A percentile compares a stretch with the other conserved stretches of the same genome.
Evolutionary conservation across 2,888 invertebrate genomes (phyloP).

Genomic region (Clunio marinus): DNA sequence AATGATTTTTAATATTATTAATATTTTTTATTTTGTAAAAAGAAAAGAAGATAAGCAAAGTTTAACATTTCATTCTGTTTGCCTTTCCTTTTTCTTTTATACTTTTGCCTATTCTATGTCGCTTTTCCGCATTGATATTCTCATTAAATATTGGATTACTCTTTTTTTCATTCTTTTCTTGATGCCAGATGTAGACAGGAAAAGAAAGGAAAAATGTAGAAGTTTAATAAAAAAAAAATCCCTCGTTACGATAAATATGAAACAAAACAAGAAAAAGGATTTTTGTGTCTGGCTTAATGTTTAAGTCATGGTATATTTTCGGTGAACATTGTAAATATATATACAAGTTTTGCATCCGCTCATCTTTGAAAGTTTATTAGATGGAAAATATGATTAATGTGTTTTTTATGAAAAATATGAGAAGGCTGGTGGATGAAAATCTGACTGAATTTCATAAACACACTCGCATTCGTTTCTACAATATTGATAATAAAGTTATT

Average conservation of each 20-base stretch:
- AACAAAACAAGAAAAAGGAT: conserved; percentile 9
- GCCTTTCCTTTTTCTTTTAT: background rate
- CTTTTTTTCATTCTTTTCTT: background rate
- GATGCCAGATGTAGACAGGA: conserved; percentile 27
- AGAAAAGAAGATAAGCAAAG: background rate
- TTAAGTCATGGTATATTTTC: background rate
- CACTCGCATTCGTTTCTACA: background rate
- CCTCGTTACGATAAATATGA: conserved; percentile 30
- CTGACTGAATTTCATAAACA: background rate
- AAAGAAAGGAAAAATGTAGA: background rate
- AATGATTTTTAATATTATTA: conserved; percentile 35
- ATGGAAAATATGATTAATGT: conserved; percentile 35
- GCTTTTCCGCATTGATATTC: conserved; percentile 7
- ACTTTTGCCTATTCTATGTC: background rate
- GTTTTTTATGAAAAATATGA: conserved; percentile 30
- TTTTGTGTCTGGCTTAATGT: conserved; percentile 22
- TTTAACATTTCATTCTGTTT: conserved; percentile 11
- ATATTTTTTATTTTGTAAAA: background rate
- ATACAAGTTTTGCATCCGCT: conserved; percentile 15
- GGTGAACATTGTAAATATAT: background rate
- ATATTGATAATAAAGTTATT: conserved; percentile 24
- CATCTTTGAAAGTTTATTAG: conserved; percentile 32
- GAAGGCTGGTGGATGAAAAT: background rate
- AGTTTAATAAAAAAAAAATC: background rate
- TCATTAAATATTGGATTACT: conserved; percentile 30